phyloP scores from a whole-genome alignment of 2,113 vertebrate genomes.

The Malurus alboscapulatus region DNA sequence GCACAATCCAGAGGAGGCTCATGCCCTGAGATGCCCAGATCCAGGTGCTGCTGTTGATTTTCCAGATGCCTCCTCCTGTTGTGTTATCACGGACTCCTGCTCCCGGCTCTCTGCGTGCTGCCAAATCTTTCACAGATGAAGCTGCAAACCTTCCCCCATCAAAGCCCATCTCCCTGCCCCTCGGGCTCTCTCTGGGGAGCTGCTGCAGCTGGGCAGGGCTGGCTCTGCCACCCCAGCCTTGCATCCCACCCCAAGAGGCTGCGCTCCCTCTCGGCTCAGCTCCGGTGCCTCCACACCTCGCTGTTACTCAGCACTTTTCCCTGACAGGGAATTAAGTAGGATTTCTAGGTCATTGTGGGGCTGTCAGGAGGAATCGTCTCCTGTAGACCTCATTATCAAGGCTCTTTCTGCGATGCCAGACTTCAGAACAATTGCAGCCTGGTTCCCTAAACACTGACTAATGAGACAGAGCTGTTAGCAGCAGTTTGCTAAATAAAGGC shows the following conservation, averaged over 20 bases:
- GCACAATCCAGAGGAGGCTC: background rate
- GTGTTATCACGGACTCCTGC: background rate
- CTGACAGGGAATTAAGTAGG: conserved; percentile 62
- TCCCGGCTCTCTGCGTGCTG: background rate
- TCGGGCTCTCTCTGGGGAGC: background rate
- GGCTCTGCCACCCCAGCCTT: background rate
- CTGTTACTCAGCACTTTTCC: conserved; percentile 57
- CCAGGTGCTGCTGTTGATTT: background rate
- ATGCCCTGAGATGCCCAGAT: background rate
- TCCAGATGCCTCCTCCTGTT: background rate
- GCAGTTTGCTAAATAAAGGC: conserved; percentile 52
- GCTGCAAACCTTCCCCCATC: background rate
- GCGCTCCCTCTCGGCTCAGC: background rate
- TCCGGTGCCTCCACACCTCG: conserved; percentile 19
- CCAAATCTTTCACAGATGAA: background rate
- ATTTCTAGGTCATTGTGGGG: conserved; percentile 66
- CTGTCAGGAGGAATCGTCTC: conserved; percentile 64
- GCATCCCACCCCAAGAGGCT: background rate
- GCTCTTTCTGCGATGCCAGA: conserved; percentile 43
- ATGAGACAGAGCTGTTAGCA: conserved; percentile 63
- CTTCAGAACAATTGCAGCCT: conserved; percentile 60
- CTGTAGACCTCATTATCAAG: conserved; percentile 56
- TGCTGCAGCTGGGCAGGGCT: background rate
- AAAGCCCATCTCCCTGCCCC: background rate
- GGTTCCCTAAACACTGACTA: conserved; percentile 53